Evolutionary conservation across 2,797 vertebrate species (phyloP).

Genomic region (Pangasius krempfi): DNA sequence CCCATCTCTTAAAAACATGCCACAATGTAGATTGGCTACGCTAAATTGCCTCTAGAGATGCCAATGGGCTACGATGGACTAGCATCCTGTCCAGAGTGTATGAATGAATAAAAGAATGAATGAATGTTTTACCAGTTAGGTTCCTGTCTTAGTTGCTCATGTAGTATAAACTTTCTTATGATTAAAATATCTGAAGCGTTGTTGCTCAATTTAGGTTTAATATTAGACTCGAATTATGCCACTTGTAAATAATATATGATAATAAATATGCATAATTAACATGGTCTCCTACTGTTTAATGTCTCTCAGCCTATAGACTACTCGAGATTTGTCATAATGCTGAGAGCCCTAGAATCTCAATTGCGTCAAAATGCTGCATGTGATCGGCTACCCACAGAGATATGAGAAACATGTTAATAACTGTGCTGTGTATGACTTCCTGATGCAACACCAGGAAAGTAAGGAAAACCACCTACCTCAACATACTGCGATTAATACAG

Average conservation of each 20-base stretch:
- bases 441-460: conserved; percentile 11
- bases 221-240: background rate
- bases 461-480: background rate
- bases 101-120: background rate
- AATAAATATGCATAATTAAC: conserved; percentile 26
- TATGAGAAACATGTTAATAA: conserved; percentile 29
- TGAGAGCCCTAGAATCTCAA: conserved; percentile 1
- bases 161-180: background rate
- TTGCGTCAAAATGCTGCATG: background rate
- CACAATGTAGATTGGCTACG: background rate
- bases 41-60: background rate
- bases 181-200: background rate
- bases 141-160: background rate
- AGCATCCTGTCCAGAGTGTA: background rate
- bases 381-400: background rate
- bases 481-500: conserved; percentile 7
- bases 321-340: conserved; percentile 15
- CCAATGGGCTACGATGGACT: background rate
- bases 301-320: conserved; percentile 23
- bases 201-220: background rate
- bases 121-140: background rate
- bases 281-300: conserved; percentile 23
- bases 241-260: conserved; percentile 29
- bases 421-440: conserved; percentile 25
- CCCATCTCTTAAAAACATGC: background rate